Base-by-base conservation (phyloP, 2,113 vertebrate species). In the Heterotis niloticus region DNA sequence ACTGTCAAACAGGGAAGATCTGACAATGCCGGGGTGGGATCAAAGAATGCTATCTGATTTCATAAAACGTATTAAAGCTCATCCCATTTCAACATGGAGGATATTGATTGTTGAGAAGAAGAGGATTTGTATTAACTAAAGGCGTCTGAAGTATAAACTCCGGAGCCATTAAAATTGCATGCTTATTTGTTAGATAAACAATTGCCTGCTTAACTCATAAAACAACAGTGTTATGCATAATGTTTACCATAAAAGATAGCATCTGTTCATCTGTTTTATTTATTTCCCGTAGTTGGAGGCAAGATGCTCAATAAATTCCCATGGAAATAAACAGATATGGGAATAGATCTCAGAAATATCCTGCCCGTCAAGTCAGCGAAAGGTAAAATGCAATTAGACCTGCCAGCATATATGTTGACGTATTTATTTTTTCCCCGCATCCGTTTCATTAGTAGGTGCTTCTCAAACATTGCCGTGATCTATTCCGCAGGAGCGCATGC, bases 261-360 rank as follows among this genome's bases (percentile, higher is more conserved):
- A 90, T 93, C 89, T 92, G 90, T 87, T 92, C 93, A 92, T 88
- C 88, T 88, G 88, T 86, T 89, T 89, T 87, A 88, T 91, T 93
- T 94, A 93, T 93, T 94, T 93, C 92, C 89, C 91, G 87, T 92
- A 91, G 91, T 94, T 90, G 91, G 90, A 90, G 88, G 89, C 92
- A 90, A 91, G 87, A 92, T 92, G 89, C 91, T 92, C 91, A 93
- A 90, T 93, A 94, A 95, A 93, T 91, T 92, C 84, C 89, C 71
- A 87, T 92, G 89, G 91, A 93, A 94, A 94, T 87, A 94, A 94
- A 91, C 91, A 94, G 91, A 90, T 92, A 92, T 89, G 85, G 89
- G 91, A 93, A 93, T 94, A 92, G 92, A 92, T 94, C 92, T 92
- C 91, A 85, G 88, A 92, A 93, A 92, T 94, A 94, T 91, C 88